Evolutionary conservation across 2,888 invertebrate species (phyloP).

Genomic region (Serrognathus titanus): DNA sequence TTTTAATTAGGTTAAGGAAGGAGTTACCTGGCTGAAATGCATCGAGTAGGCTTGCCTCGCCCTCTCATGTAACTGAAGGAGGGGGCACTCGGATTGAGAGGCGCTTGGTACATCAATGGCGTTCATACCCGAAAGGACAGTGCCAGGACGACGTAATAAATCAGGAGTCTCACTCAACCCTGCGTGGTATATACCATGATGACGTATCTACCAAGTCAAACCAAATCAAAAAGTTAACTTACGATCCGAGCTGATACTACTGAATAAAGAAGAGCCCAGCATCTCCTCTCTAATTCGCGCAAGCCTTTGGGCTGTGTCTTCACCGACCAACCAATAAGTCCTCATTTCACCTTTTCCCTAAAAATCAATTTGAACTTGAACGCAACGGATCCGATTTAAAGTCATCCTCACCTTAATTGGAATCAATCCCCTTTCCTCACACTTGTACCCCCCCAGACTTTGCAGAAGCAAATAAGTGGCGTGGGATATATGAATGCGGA

Average conservation of each 20-base stretch:
- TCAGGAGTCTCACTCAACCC: constrained; percentile 51
- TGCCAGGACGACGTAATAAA: constrained; percentile 47
- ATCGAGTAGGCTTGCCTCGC: constrained; percentile 44
- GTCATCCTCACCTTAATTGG: constrained; percentile 62
- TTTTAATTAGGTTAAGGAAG: no score
- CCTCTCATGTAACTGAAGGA: constrained; percentile 45
- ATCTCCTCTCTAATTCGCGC: constrained; percentile 49
- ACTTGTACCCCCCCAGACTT: constrained; percentile 68
- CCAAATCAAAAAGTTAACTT: constrained; percentile 25
- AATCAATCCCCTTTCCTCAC: constrained; percentile 69
- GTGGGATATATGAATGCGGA: constrained; percentile 73
- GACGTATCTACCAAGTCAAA: neutral
- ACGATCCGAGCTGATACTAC: constrained; percentile 49
- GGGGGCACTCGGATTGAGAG: constrained; percentile 39
- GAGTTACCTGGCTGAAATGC: constrained; percentile 41
- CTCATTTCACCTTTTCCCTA: constrained; percentile 75
- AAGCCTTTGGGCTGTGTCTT: constrained; percentile 50
- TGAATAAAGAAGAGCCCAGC: constrained; percentile 46
- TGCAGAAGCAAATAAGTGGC: constrained; percentile 65
- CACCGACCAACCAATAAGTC: constrained; percentile 69
- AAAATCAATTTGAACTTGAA: constrained; percentile 16
- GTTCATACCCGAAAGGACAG: constrained; percentile 16
- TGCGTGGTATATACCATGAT: constrained; percentile 13
- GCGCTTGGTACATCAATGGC: constrained; percentile 19
- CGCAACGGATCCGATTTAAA: neutral